Conservation (phyloP, 2,113 vertebrate genomes). For the Chrysemys picta region DNA sequence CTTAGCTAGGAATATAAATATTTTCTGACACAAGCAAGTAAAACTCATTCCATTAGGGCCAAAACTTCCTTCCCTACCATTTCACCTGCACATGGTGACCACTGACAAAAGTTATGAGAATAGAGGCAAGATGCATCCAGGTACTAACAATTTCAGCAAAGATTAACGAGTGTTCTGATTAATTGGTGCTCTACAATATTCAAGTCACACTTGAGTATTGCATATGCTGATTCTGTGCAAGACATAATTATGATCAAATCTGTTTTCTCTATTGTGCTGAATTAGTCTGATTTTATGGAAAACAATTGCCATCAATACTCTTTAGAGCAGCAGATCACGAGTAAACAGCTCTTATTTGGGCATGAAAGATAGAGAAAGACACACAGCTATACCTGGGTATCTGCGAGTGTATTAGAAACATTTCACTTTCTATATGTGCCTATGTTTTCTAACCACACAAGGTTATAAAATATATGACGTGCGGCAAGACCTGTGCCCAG, state of each 20-base stretch:
- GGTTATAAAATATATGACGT: not conserved
- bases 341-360: not conserved
- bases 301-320: not conserved
- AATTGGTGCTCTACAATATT: too few relatives aligned
- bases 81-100: constrained; percentile 30
- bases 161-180: too few relatives aligned
- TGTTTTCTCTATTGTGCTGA: not conserved
- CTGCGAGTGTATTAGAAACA: not conserved
- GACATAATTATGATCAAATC: too few relatives aligned
- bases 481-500: constrained; percentile 33
- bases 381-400: not conserved
- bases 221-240: too few relatives aligned
- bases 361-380: not conserved
- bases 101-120: too few relatives aligned
- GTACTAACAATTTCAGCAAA: too few relatives aligned
- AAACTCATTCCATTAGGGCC: not conserved
- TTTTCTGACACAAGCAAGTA: constrained; percentile 41
- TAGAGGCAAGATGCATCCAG: too few relatives aligned
- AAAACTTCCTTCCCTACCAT: not conserved
- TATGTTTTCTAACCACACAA: not conserved
- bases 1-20: not conserved
- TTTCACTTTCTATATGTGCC: not conserved
- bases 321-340: not conserved
- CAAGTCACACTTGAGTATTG: too few relatives aligned
- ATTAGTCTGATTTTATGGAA: constrained; percentile 30